Percentiles rank a stretch among this genome's conserved stretches.
phyloP scores from a whole-genome alignment of 2,888 invertebrate genomes.

The Rugalucina vietnamica region DNA sequence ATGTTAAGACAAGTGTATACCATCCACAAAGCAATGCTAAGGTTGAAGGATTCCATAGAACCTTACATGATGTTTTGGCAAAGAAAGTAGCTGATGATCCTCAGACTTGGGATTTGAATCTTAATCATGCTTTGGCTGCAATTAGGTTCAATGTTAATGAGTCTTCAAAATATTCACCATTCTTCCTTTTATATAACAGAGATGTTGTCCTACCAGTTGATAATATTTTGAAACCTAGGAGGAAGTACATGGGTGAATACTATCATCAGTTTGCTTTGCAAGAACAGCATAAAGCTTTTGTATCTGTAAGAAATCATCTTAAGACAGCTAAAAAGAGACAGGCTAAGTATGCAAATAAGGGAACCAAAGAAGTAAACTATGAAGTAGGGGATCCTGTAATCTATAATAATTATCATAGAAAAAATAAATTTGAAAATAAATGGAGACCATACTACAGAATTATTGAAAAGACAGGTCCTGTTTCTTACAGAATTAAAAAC shows the following conservation, averaged over 20 bases:
- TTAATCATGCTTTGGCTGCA: slow-evolving; percentile 21
- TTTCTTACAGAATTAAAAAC: slow-evolving; percentile 37
- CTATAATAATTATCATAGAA: slow-evolving; percentile 34
- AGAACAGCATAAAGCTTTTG: slow-evolving; percentile 53
- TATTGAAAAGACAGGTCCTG: slow-evolving; percentile 41
- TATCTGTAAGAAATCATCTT: slow-evolving; percentile 26
- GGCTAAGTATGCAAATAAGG: slow-evolving; percentile 47
- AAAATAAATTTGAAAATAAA: slow-evolving; percentile 45
- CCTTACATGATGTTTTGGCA: slow-evolving; percentile 4
- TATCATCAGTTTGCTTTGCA: slow-evolving; percentile 52
- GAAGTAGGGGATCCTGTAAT: slow-evolving; percentile 54
- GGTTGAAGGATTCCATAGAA: slow-evolving; percentile 2
- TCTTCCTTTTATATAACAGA: slow-evolving; percentile 48
- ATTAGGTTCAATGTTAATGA: slow-evolving; percentile 50
- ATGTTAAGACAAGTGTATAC: slow-evolving; percentile 38
- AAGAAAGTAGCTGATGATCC: not conserved
- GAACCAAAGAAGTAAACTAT: slow-evolving; percentile 33
- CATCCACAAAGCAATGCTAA: slow-evolving; percentile 37
- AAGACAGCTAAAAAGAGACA: slow-evolving; percentile 46
- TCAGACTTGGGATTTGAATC: slow-evolving; percentile 10
- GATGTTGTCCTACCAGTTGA: slow-evolving; percentile 58
- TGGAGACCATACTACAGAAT: slow-evolving; percentile 55
- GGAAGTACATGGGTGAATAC: slow-evolving; percentile 50
- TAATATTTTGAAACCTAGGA: slow-evolving; percentile 47
- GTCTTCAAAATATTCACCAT: slow-evolving; percentile 44